Conservation (phyloP, 2,113 vertebrate species). For the Trinectes maculatus region DNA sequence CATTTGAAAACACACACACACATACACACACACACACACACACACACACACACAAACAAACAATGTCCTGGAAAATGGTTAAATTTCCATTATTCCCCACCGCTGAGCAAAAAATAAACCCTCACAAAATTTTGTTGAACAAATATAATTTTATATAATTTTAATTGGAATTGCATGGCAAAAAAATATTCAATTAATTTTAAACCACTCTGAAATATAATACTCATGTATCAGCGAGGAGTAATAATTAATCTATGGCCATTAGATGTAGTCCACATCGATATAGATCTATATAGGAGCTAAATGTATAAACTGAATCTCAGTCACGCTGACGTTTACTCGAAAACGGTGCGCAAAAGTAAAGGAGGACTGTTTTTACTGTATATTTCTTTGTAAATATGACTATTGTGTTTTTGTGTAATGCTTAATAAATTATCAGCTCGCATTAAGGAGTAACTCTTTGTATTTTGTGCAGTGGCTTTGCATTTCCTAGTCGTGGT, state of each 20-base stretch:
- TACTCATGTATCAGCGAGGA: conserved; percentile 66
- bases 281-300: conserved; percentile 78
- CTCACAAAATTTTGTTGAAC: conserved; percentile 14
- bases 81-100: neutral
- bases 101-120: neutral
- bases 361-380: conserved; percentile 62
- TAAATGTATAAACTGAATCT: conserved; percentile 55
- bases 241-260: conserved; percentile 83
- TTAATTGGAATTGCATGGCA: conserved; percentile 60
- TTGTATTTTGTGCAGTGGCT: conserved; percentile 35
- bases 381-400: conserved; percentile 78
- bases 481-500: neutral
- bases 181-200: conserved; percentile 2
- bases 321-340: conserved; percentile 47
- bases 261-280: conserved; percentile 85
- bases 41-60: neutral
- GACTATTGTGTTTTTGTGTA: conserved; percentile 74
- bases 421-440: conserved; percentile 83
- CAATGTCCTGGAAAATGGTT: neutral
- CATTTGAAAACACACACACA: conserved; percentile 16
- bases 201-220: conserved; percentile 31
- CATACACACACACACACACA: neutral
- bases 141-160: conserved; percentile 23
- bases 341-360: conserved; percentile 34
- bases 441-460: conserved; percentile 54